Conservation (phyloP, 2,888 invertebrate species). For the Fragum sueziense region DNA sequence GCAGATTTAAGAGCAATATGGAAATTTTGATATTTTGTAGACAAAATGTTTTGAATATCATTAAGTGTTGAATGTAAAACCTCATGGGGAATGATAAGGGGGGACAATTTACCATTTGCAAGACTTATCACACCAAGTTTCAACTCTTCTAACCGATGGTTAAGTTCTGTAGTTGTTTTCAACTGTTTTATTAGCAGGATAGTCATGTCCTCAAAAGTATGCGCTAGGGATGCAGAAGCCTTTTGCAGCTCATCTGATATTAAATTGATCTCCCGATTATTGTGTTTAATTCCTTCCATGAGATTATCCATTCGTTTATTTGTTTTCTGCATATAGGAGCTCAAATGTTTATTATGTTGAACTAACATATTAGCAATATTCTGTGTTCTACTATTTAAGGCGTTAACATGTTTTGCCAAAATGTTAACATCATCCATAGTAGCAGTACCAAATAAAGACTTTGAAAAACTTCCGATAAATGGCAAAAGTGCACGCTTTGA, state of each 20-base stretch:
- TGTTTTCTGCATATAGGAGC: background rate
- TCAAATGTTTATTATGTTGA: constrained; percentile 22
- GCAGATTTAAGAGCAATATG: constrained; percentile 3
- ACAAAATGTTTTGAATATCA: constrained; percentile 18
- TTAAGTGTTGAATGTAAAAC: constrained; percentile 6
- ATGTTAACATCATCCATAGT: constrained; percentile 49
- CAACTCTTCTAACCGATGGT: constrained; percentile 26
- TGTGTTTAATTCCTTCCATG: constrained; percentile 11
- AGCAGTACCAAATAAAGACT: constrained; percentile 51
- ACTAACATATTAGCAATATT: constrained; percentile 24
- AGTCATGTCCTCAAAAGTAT: constrained; percentile 22
- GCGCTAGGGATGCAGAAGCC: background rate
- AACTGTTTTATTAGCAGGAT: background rate
- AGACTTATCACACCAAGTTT: constrained; percentile 21
- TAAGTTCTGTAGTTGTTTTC: constrained; percentile 11
- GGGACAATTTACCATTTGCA: constrained; percentile 33
- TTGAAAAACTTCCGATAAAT: constrained; percentile 47
- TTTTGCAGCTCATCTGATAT: background rate
- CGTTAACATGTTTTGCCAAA: constrained; percentile 35
- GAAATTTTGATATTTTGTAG: constrained; percentile 23
- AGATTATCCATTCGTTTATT: constrained; percentile 21
- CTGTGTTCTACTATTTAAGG: constrained; percentile 15
- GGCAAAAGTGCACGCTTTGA: constrained; percentile 36
- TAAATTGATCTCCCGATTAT: background rate
- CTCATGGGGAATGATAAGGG: constrained; percentile 16